Conservation (phyloP, 2,888 invertebrate genomes). For the Micoletzkya japonica region DNA sequence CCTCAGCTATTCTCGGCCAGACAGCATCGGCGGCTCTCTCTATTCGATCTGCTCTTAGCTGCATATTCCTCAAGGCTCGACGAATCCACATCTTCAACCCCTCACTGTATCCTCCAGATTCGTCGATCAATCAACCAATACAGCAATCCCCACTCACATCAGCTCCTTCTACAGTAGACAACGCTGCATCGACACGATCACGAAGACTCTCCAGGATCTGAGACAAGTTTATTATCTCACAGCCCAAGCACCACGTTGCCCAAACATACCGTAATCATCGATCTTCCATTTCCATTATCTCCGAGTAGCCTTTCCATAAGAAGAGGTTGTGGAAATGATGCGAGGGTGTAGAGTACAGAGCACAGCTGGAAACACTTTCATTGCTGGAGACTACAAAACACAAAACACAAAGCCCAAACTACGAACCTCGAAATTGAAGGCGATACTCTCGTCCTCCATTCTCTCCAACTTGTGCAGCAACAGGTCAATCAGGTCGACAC, state of each 20-base stretch:
- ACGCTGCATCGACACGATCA: slow-evolving; percentile 80
- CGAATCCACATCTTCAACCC: slow-evolving; percentile 35
- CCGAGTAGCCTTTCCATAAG: slow-evolving; percentile 84
- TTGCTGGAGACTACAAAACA: neutral
- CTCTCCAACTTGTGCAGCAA: slow-evolving; percentile 19
- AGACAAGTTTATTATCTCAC: too few relatives aligned
- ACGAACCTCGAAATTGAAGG: slow-evolving; percentile 23
- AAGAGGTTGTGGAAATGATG: slow-evolving; percentile 85
- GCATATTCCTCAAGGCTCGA: slow-evolving; percentile 37
- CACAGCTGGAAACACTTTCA: slow-evolving; percentile 47
- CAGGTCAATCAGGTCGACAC: neutral
- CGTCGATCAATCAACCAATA: too few relatives aligned
- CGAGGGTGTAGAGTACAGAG: slow-evolving; percentile 81
- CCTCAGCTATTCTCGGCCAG: neutral
- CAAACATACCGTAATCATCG: neutral
- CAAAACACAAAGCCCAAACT: neutral
- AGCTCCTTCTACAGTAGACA: slow-evolving; percentile 66
- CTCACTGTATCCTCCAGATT: too few relatives aligned
- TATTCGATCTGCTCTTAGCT: slow-evolving; percentile 30
- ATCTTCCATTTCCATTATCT: neutral
- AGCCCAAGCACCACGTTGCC: too few relatives aligned
- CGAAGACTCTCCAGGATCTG: slow-evolving; percentile 80
- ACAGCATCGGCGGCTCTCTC: slow-evolving; percentile 28
- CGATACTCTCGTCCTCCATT: slow-evolving; percentile 20
- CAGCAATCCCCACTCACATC: slow-evolving; percentile 53